Base-by-base conservation (phyloP, 2,797 vertebrate species). In the Hippoglossus hippoglossus region DNA sequence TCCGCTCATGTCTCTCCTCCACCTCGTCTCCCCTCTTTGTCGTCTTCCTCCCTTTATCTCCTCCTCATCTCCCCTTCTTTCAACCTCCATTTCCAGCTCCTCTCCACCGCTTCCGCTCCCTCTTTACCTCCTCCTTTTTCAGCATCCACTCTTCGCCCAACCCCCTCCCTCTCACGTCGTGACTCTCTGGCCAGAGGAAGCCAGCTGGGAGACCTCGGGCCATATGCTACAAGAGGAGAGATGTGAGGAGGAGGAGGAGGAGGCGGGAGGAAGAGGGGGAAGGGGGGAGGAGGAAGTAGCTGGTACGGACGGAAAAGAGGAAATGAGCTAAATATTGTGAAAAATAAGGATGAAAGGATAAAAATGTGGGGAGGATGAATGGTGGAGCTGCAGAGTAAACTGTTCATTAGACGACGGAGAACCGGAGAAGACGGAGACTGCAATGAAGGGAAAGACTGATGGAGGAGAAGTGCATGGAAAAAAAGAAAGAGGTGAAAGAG, bases 141-240 rank as follows among this genome's bases (percentile, higher is more conserved):
- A 49, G 46, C 13, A 34, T 47, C 46, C 28, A 19, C 1, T 36
- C 34, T 10, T 16, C 36, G 7, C 39, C 21, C 36, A 39, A 11
- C 25, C 13, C n/a, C 13, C 39, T 25, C 19, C 4, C 34, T 12
- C 9, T 36, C 34, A 36, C 21, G 59, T 77, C 79, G 63, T 80
- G 79, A 87, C 78, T 81, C 39, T 2, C 31, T 2, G 21, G 71
- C 71, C 68, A 44, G 63, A 57, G 75, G 77, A 62, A 77, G 54
- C 24, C 15, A 2, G 28, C 56, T 54, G 16, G 44, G 64, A 71
- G 63, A 79, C 65, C 69, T 67, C 3, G 0, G 56, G 49, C 71
- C 83, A 79, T 31, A 28, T 47, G 13, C 1, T 24, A 2, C 41
- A 44, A 44, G 41, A 44, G 6, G 11, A 53, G 16, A 11, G n/a